Conservation (phyloP, 2,888 invertebrate genomes). For the Lobophora halterata region DNA sequence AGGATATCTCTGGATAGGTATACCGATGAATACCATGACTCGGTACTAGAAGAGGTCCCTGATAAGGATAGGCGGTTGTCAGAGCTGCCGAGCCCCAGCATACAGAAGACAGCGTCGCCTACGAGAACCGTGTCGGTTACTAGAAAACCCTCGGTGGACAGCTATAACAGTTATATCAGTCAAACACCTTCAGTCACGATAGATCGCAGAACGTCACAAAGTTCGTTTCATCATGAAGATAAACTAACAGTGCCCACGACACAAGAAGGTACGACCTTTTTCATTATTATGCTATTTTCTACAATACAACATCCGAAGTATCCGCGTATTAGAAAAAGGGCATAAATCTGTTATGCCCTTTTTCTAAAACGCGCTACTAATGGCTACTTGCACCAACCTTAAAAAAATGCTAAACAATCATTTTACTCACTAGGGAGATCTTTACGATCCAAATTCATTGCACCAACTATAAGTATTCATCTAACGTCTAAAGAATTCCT, state of each 20-base stretch:
- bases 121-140: slow-evolving; percentile 57
- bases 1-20: slow-evolving; percentile 70
- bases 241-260: slow-evolving; percentile 68
- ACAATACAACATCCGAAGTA: too few relatives aligned
- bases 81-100: slow-evolving; percentile 52
- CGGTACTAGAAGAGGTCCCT: slow-evolving; percentile 57
- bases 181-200: slow-evolving; percentile 62
- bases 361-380: too few relatives aligned
- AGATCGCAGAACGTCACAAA: slow-evolving; percentile 73
- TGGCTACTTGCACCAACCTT: too few relatives aligned
- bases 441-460: too few relatives aligned
- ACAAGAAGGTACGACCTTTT: slow-evolving; percentile 60
- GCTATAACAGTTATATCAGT: slow-evolving; percentile 72
- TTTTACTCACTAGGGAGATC: too few relatives aligned
- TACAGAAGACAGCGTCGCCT: slow-evolving; percentile 69
- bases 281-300: slow-evolving; percentile 1
- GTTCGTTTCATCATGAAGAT: slow-evolving; percentile 79
- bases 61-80: slow-evolving; percentile 63
- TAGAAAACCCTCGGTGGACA: slow-evolving; percentile 71
- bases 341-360: too few relatives aligned
- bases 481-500: too few relatives aligned
- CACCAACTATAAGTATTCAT: too few relatives aligned
- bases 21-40: slow-evolving; percentile 69
- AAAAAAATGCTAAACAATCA: too few relatives aligned
- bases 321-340: too few relatives aligned